Percentiles rank a stretch among this genome's conserved stretches.
phyloP scores from a whole-genome alignment of 2,113 vertebrate species.

The Callithrix jacchus region DNA sequence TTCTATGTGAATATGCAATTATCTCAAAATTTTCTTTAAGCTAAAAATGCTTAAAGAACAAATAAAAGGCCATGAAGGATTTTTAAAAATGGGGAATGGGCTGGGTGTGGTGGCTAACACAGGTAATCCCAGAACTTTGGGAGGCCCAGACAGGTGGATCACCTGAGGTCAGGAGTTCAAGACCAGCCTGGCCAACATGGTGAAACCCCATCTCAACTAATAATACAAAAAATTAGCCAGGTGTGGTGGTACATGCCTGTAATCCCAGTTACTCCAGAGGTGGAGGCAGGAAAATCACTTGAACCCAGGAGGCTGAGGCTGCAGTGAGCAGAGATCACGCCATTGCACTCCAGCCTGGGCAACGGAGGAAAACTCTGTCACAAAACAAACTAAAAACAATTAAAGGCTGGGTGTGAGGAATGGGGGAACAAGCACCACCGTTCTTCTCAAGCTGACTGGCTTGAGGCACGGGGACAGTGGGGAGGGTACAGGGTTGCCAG shows the following conservation, averaged over 20 bases:
- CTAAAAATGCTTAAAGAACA: background rate
- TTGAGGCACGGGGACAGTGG: background rate
- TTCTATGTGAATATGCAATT: background rate
- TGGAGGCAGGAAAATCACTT: background rate
- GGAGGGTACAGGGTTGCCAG: background rate
- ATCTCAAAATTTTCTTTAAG: background rate
- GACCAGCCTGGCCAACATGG: background rate
- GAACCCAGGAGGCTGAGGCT: background rate
- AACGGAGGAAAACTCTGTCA: background rate
- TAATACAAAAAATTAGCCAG: background rate
- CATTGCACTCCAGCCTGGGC: background rate
- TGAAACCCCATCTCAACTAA: background rate
- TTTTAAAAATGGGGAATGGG: background rate
- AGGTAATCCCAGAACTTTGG: background rate
- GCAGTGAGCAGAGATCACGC: background rate
- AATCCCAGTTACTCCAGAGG: background rate
- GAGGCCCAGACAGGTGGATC: background rate
- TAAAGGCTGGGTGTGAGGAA: too few relatives aligned
- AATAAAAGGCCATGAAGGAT: background rate
- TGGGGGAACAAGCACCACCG: fast-evolving
- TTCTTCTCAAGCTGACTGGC: background rate
- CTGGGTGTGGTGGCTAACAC: background rate
- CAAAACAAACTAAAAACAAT: too few relatives aligned
- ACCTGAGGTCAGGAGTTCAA: background rate
- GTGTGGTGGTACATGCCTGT: background rate